A percentile compares a stretch with the other conserved stretches of the same genome.
Evolutionary conservation across 2,113 vertebrate species (phyloP).

Genomic region (Anolis sagrei): DNA sequence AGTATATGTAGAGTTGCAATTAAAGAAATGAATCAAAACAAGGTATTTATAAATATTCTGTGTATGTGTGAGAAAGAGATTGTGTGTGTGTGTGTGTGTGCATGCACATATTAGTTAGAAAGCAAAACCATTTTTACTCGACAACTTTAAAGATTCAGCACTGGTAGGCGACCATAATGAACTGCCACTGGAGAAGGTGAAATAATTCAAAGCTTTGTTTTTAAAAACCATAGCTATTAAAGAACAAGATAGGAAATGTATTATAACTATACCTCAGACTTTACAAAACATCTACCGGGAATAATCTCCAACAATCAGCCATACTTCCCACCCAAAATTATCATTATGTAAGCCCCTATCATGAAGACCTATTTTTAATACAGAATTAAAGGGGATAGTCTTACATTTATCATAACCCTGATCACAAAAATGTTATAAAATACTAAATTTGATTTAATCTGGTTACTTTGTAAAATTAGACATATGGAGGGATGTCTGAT

Average conservation of each 20-base stretch:
- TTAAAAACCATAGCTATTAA: background rate
- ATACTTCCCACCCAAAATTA: background rate
- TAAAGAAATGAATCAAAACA: background rate
- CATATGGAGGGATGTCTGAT: background rate
- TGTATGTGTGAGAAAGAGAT: background rate
- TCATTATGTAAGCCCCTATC: background rate
- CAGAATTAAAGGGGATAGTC: background rate
- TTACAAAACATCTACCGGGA: background rate
- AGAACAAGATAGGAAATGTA: background rate
- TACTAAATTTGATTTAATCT: background rate
- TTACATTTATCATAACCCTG: constrained; percentile 7
- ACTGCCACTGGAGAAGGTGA: background rate
- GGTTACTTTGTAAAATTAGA: background rate
- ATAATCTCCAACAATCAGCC: background rate
- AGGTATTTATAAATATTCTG: background rate
- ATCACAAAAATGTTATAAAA: background rate
- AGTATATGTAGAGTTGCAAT: background rate
- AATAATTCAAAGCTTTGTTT: background rate
- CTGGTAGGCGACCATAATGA: background rate
- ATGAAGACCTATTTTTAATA: background rate
- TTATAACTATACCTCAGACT: background rate
- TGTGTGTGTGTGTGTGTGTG: background rate
- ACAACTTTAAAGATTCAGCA: background rate
- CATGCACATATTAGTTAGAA: background rate
- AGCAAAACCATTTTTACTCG: background rate